Evolutionary conservation across 2,113 vertebrate genomes (phyloP), one percentile per base, ranked within the genome.

Genomic region (Nymphicus hollandicus): DNA sequence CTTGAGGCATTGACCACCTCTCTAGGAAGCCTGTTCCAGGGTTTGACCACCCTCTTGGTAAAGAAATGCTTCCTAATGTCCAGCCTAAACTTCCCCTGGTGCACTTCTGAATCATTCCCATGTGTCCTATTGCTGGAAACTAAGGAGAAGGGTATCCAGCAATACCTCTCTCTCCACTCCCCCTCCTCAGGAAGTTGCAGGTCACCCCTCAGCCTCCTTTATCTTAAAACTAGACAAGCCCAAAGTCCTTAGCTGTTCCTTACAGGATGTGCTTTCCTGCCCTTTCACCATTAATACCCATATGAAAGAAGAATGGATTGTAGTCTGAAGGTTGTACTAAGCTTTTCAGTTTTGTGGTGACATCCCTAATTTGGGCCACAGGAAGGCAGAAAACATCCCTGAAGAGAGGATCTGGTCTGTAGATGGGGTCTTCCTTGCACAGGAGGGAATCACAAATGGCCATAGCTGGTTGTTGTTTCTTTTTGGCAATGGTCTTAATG

Each of bases 381-480:
- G 11, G 4, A 8, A 70, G 16, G 9, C 10, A 69, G 64, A 8
- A 83, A 49, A 25, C 11, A 50, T 70, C 13, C 31, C 28, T 37
- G 33, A 44, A 69, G 69, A 55, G 46, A 35, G 6, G 8, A 3
- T n/a, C 19, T 4, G 1, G 10, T 61, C 19, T 53, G 28, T 13
- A 89, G 52, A 29, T 0, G 0, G 7, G 10, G 43, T 6, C 27
- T 69, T 81, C 33, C 2, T 0, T 1, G 1, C 31, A 37, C 5
- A 23, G 43, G 7, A 91, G 18, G 23, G 8, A 49, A 49, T 64
- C 23, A 22, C 9, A 6, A 39, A 37, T 31, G 19, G 15, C 35
- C 2, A 2, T 50, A 47, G 29, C 20, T 43, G 2, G 1, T 19
- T 1, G 1, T 33, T 64, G 17, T 27, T 56, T 43, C 31, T 35